phyloP scores from a whole-genome alignment of 2,113 vertebrate genomes.

The Scolopax mira region DNA sequence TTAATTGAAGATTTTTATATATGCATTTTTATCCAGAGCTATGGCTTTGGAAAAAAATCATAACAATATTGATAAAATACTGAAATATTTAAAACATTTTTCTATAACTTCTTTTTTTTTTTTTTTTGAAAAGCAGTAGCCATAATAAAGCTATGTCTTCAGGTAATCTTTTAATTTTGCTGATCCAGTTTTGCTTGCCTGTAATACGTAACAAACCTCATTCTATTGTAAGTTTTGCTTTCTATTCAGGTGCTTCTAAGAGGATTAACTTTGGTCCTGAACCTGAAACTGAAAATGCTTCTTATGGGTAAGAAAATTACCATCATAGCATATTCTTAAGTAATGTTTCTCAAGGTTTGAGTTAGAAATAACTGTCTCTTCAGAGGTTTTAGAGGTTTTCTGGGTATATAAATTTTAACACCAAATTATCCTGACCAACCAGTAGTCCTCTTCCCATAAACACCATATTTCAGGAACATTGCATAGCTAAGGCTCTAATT shows the following conservation, averaged over 20 bases:
- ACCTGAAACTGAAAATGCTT: neutral
- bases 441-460: neutral
- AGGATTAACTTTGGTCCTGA: neutral
- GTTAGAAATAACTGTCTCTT: neutral
- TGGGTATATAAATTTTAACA: neutral
- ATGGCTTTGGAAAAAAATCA: neutral
- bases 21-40: neutral
- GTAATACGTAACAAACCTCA: neutral
- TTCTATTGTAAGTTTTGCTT: neutral
- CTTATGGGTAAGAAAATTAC: neutral
- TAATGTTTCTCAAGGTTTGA: neutral
- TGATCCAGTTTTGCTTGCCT: neutral
- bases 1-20: neutral
- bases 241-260: neutral
- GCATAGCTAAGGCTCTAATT: neutral
- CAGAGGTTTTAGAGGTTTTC: neutral
- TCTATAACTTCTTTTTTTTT: neutral
- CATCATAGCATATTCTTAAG: neutral
- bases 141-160: neutral
- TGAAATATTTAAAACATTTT: neutral
- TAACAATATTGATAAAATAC: neutral
- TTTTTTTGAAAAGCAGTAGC: neutral
- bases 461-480: neutral
- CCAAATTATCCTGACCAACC: neutral
- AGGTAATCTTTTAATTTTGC: neutral